A percentile compares a stretch with the other conserved stretches of the same genome.
These are phyloP conservation scores for Otis tarda DNA, from an alignment of 2,113 vertebrate genomes.

Conservation along the genomic window DNA sequence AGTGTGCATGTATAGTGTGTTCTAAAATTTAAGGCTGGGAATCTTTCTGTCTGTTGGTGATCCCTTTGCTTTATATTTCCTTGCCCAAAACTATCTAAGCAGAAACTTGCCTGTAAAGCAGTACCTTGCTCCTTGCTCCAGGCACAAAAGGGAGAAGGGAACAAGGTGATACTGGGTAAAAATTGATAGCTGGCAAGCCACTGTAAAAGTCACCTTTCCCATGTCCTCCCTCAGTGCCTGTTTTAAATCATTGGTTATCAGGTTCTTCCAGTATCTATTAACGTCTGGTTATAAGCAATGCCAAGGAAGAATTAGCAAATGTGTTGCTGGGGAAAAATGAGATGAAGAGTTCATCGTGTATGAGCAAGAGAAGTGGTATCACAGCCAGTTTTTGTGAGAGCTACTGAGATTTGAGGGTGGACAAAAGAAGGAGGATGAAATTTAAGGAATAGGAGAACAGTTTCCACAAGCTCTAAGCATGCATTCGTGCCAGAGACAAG, in stretches of 20 bases:
- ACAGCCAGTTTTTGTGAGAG: slow-evolving; percentile 18
- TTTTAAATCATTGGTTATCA: slow-evolving; percentile 20
- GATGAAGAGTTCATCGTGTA: not conserved
- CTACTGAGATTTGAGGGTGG: slow-evolving; percentile 21
- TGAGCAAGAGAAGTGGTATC: not conserved
- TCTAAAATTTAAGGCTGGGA: not conserved
- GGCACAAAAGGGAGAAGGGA: not conserved
- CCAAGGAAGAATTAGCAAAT: slow-evolving; percentile 43
- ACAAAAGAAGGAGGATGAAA: slow-evolving; percentile 36
- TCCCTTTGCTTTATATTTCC: slow-evolving; percentile 14
- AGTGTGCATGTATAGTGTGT: not conserved
- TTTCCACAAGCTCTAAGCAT: not conserved
- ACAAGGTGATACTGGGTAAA: slow-evolving; percentile 41
- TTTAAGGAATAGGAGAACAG: not conserved
- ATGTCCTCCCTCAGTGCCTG: not conserved
- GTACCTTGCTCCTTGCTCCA: slow-evolving; percentile 33
- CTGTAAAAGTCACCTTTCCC: slow-evolving; percentile 10
- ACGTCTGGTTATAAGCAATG: slow-evolving; percentile 58
- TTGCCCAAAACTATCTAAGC: not conserved
- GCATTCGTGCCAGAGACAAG: not conserved
- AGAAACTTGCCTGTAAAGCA: not conserved
- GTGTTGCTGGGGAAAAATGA: slow-evolving; percentile 20
- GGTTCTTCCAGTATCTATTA: slow-evolving; percentile 25
- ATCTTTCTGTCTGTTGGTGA: not conserved
- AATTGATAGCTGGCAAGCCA: slow-evolving; percentile 22